Evolutionary conservation across 2,113 vertebrate genomes (phyloP).

Genomic region (Mormyrus iriodes): DNA sequence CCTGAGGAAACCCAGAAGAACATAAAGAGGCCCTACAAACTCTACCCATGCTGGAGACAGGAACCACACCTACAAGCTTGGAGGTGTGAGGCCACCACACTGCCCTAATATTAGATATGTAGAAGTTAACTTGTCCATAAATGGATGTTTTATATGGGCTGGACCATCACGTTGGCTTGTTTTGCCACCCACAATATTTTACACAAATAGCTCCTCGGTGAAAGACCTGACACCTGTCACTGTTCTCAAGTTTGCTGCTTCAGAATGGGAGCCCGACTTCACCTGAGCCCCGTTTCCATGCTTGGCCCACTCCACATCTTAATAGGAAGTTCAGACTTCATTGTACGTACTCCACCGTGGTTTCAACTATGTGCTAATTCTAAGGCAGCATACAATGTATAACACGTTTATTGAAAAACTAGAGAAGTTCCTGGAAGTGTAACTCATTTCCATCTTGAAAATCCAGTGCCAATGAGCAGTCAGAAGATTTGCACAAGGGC

Average conservation of each 20-base stretch:
- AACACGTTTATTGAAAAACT: background rate
- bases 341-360: background rate
- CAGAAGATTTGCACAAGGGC: background rate
- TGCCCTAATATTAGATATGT: background rate
- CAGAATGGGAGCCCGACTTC: background rate
- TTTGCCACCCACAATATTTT: background rate
- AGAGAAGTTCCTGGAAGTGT: background rate
- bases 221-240: background rate
- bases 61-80: background rate
- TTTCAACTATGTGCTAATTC: background rate
- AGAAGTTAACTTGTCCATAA: background rate
- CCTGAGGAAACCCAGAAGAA: background rate
- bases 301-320: background rate
- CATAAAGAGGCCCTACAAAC: background rate
- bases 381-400: background rate
- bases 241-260: background rate
- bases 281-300: background rate
- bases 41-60: background rate
- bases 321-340: background rate
- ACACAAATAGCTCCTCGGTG: background rate
- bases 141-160: background rate
- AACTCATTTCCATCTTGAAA: background rate
- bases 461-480: background rate
- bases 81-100: background rate
- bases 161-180: background rate